A percentile compares a stretch with the other conserved stretches of the same genome.
phyloP scores from a whole-genome alignment of 2,113 vertebrate genomes.

The Heterotilapia buettikoferi region DNA sequence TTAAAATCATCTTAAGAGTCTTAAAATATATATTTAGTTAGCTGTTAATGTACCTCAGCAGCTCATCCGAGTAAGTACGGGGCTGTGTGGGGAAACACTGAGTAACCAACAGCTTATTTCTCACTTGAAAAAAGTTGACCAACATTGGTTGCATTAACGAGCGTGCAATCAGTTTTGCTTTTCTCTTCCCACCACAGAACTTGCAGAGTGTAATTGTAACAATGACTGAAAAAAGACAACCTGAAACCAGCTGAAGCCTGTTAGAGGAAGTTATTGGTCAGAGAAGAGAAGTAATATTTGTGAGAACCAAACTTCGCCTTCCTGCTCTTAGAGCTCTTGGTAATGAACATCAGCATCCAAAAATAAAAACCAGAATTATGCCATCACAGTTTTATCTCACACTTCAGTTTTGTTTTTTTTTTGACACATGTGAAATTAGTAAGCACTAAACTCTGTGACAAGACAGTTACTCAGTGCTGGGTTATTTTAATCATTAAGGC shows the following conservation, averaged over 20 bases:
- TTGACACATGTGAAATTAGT: neutral
- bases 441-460: neutral
- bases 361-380: neutral
- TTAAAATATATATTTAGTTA: neutral
- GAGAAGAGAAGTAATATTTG: conserved; percentile 15
- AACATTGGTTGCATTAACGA: neutral
- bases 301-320: neutral
- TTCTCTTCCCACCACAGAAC: neutral
- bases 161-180: fast-evolving
- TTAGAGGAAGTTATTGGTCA: conserved; percentile 32
- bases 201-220: neutral
- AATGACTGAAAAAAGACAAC: neutral
- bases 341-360: neutral
- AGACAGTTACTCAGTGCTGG: neutral
- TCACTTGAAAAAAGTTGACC: neutral
- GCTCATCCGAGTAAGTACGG: fast-evolving
- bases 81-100: neutral
- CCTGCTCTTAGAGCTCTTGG: neutral
- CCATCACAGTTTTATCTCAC: neutral
- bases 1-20: neutral
- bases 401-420: neutral
- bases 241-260: neutral
- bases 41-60: neutral
- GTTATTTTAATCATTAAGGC: conserved; percentile 4
- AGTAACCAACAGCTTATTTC: neutral